Conservation (phyloP, 2,888 invertebrate genomes). For the Drosophila gaucha region DNA sequence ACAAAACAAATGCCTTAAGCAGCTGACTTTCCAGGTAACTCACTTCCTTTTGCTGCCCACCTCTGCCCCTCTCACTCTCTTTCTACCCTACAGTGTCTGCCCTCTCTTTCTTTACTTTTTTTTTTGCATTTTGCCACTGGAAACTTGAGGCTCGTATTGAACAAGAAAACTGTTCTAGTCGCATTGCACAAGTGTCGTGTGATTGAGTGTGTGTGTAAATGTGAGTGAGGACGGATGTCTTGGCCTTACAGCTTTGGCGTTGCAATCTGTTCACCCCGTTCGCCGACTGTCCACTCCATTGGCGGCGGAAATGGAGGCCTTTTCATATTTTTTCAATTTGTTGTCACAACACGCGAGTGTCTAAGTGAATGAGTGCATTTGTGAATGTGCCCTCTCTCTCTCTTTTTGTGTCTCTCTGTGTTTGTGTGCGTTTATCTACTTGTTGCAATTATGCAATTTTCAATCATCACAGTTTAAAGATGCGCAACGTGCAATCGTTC, state of each 20-base stretch:
- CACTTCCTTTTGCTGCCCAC: slow-evolving; percentile 40
- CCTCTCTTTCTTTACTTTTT: background rate
- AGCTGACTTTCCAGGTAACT: slow-evolving; percentile 35
- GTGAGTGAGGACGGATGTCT: slow-evolving; percentile 45
- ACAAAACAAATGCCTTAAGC: slow-evolving; percentile 17
- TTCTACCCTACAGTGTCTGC: background rate
- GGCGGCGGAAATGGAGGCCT: slow-evolving; percentile 67
- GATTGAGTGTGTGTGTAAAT: slow-evolving; percentile 1
- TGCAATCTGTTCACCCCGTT: slow-evolving; percentile 25
- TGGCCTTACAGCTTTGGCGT: slow-evolving; percentile 42
- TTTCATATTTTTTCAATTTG: slow-evolving; percentile 73
- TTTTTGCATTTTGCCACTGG: slow-evolving; percentile 22
- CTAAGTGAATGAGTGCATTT: slow-evolving; percentile 37
- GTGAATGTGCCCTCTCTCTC: slow-evolving; percentile 10
- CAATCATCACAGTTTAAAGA: slow-evolving; percentile 77
- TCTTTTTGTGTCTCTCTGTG: slow-evolving; percentile 3
- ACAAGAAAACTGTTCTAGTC: slow-evolving; percentile 34
- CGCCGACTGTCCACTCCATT: slow-evolving; percentile 56
- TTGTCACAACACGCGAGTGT: slow-evolving; percentile 71
- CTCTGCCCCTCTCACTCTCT: background rate
- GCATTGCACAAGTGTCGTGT: slow-evolving; percentile 17
- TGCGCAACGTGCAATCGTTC: slow-evolving; percentile 70
- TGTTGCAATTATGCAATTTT: slow-evolving; percentile 78
- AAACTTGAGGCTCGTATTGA: slow-evolving; percentile 21
- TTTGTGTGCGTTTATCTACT: slow-evolving; percentile 29